Evolutionary conservation across 2,113 vertebrate species (phyloP), one percentile per base, ranked within the genome.

Genomic region (Peromyscus leucopus): DNA sequence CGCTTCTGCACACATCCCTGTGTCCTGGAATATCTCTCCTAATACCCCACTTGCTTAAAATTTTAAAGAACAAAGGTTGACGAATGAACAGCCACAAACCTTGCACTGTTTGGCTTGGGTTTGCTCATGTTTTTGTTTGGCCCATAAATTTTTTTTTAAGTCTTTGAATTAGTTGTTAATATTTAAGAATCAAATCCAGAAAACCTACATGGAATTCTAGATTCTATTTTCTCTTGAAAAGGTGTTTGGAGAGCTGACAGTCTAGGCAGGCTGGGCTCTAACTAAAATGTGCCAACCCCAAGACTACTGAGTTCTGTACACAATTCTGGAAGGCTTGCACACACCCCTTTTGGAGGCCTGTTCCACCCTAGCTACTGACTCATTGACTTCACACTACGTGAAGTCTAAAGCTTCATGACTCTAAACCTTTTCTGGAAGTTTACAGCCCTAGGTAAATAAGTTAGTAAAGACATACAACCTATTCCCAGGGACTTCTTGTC

Each of bases 151-250:
- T 96, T 57, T 96, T 96, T 65, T 85, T 28, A 93, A 89, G 17
- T 55, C 0, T 67, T 75, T 59, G 22, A 79, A 87, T 55, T 69
- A 67, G 33, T 17, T 39, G 0, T 93, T 80, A 78, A 59, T 72
- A 78, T 59, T 46, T 94, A 72, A 87, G 7, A 83, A 84, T 67
- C 59, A n/a, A 80, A 46, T 36, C 67, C 75, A 28, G 46, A 65
- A 48, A 91, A 65, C 69, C 42, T 51, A 69, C 2, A 39, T 57
- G 76, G 63, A 84, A 90, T 86, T 84, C 59, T 67, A 79, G 33
- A 92, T 92, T 72, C 96, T 33, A 17, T 89, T 79, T 72, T 80
- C 48, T 96, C 84, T 87, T 89, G n/a, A 42, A 51, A 79, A 93
- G 88, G 48, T 39, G 78, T n/a, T 16, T 87, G 19, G 48, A 59